Evolutionary conservation across 2,888 invertebrate species (phyloP).

Genomic region (Eupithecia insigniata): DNA sequence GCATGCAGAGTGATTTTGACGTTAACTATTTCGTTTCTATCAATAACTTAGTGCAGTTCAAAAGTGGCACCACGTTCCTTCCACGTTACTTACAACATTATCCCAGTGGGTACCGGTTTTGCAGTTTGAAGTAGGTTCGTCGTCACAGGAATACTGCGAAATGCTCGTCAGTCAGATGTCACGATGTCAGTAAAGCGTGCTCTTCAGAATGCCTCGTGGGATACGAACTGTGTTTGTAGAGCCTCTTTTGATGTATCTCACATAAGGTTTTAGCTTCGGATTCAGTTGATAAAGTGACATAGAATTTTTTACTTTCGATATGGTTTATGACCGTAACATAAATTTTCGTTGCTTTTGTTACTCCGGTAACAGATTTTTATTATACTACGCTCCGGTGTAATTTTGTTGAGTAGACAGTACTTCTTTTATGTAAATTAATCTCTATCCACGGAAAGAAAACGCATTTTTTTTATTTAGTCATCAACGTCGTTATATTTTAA

Average conservation of each 20-base stretch:
- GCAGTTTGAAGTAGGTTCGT: constrained; percentile 50
- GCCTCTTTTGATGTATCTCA: neutral
- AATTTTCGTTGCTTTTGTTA: neutral
- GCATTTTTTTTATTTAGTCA: neutral
- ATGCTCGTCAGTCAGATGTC: constrained; percentile 32
- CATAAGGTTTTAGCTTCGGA: neutral
- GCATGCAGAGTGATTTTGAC: neutral
- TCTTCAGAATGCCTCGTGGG: constrained; percentile 16
- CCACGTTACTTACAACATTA: constrained; percentile 59
- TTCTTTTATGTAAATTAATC: neutral
- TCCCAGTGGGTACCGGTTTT: constrained; percentile 47
- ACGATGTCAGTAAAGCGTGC: constrained; percentile 16
- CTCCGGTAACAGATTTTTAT: too few relatives aligned
- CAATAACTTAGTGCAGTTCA: too few relatives aligned
- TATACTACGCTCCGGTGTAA: too few relatives aligned
- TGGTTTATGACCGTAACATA: neutral
- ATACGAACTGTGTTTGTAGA: neutral
- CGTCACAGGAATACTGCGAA: constrained; percentile 55
- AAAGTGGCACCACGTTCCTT: constrained; percentile 8
- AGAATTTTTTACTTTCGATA: neutral
- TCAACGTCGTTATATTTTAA: neutral
- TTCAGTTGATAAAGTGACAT: neutral
- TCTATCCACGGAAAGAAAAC: neutral
- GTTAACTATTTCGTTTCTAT: neutral
- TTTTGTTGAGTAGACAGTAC: neutral